phyloP scores from a whole-genome alignment of 2,113 vertebrate genomes.

The Halichoerus grypus region DNA sequence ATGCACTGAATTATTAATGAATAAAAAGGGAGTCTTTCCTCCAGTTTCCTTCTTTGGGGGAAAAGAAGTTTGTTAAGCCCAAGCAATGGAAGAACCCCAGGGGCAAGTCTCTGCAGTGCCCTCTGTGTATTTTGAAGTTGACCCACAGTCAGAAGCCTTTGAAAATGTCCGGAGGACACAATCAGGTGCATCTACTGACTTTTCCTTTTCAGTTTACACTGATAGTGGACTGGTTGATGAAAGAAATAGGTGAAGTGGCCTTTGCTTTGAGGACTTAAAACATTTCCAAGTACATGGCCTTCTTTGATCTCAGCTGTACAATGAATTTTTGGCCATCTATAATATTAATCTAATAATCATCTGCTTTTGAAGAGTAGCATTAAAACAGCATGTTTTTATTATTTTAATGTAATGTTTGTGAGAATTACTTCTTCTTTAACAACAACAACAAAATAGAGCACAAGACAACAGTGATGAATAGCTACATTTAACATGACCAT shows the following conservation, averaged over 20 bases:
- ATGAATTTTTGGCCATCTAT: neutral
- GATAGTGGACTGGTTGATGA: neutral
- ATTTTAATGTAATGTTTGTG: slow-evolving; percentile 37
- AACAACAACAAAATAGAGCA: neutral
- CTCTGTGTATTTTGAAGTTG: neutral
- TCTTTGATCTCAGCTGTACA: slow-evolving; percentile 53
- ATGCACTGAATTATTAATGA: neutral
- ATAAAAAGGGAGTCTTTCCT: neutral
- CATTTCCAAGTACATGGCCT: slow-evolving; percentile 9
- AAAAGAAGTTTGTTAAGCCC: neutral
- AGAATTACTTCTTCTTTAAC: slow-evolving; percentile 28
- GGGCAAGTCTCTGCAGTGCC: too few relatives aligned
- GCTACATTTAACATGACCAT: slow-evolving; percentile 58
- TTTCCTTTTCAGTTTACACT: neutral
- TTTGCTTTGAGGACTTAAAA: neutral
- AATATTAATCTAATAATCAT: slow-evolving; percentile 58
- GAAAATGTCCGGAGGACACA: neutral
- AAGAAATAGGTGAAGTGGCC: neutral
- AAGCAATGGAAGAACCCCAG: neutral
- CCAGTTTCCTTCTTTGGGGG: neutral
- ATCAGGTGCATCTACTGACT: neutral
- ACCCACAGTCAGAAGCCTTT: neutral
- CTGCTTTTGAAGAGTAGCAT: slow-evolving; percentile 37
- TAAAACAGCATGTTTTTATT: slow-evolving; percentile 25
- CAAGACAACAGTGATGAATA: slow-evolving; percentile 50